Conservation (phyloP, 1,140 invertebrate species). For the Condylostylus longicornis region DNA sequence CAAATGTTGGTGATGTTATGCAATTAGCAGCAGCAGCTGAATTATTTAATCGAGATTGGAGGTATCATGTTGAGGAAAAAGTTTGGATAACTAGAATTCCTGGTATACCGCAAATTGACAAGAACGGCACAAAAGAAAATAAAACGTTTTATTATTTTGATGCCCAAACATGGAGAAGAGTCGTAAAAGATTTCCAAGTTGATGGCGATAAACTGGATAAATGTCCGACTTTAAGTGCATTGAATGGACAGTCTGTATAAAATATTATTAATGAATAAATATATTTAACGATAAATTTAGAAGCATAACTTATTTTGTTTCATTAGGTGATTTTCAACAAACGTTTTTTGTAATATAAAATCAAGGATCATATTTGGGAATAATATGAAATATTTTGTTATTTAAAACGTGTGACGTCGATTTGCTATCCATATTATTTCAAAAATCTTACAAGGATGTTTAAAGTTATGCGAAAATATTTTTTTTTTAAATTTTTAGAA, state of each 20-base stretch:
- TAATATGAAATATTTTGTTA: no score
- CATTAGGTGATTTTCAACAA: no score
- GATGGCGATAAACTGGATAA: conserved; percentile 92
- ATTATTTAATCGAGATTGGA: conserved; percentile 96
- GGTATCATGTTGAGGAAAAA: conserved; percentile 97
- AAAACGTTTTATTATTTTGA: conserved; percentile 99
- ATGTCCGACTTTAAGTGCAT: conserved; percentile 33
- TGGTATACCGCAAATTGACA: conserved; percentile 73
- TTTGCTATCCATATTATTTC: no score
- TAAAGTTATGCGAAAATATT: no score
- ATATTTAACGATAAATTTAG: no score
- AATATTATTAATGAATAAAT: no score
- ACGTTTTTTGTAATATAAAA: no score
- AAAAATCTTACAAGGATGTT: no score
- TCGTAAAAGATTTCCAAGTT: conserved; percentile 90
- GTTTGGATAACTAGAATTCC: conserved; percentile 98
- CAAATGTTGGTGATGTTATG: conserved; percentile 92
- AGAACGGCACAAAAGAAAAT: conserved; percentile 87
- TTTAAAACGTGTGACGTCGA: no score
- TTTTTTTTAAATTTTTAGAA: no score
- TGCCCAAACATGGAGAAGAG: conserved; percentile 89
- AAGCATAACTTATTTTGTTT: no score
- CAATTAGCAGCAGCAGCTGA: conserved; percentile 92
- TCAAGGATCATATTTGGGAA: no score
- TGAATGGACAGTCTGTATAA: conserved; percentile 34